Base-by-base conservation (phyloP, 1,140 invertebrate species). In the Gryon sp. region DNA sequence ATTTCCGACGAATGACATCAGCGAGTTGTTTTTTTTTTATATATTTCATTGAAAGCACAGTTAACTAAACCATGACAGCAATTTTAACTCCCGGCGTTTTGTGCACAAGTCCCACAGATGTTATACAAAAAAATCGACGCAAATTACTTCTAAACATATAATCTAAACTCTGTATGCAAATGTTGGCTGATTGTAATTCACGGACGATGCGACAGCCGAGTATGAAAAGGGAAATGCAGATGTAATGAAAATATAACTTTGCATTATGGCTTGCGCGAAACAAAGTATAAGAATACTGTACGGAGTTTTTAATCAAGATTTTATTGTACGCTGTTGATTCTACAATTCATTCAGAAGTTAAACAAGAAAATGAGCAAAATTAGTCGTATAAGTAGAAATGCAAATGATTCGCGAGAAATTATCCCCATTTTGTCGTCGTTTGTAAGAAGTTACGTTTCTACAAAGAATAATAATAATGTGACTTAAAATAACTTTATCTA, bases 141-240 rank as follows among this genome's bases (percentile, higher is more conserved):
- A 20, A 22, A 20, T 16, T 1, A 7, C 11, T 20, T 38, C 20
- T 32, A 45, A 59, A 52, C 55, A 12, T 59, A 43, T 52, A 70
- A 70, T 70, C 55, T 60, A 26, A 45, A 62, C 66, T 30, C 45
- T 30, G 66, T 70, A 70, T 70, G 66, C 66, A 62, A 70, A 70
- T 53, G 12, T 52, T 70, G 57, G 55, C 48, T 43, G 59, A 73
- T 65, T 57, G 52, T 20, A 32, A 73, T 73, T 63, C 59, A 73
- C 43, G 57, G 40, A 53, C 68, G n/a, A 34, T 18, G 46, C 11
- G 36, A 4, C 5, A 15, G 34, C 22, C 22, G 3, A 26, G 11
- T 11, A 26, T 28, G 45, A 53, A 50, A 68, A 38, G 15, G 41
- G 30, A 46, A 46, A 28, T 9, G 12, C 24, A 34, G 32, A 19